Conservation (phyloP, 1,140 invertebrate species). For the Bactericera cockerelli region DNA sequence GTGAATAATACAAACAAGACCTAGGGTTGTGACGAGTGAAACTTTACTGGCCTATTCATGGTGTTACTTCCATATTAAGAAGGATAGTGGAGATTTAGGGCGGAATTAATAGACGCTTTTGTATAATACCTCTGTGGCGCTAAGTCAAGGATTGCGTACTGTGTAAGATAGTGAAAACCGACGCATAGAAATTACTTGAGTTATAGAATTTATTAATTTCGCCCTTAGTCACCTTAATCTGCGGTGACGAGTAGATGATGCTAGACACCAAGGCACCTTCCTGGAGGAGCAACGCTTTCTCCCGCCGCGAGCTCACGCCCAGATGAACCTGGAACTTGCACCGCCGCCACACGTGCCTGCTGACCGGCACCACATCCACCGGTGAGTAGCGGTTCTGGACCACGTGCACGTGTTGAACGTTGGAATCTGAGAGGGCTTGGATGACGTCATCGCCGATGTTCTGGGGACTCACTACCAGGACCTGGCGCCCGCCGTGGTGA, state of each 20-base stretch:
- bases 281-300: constrained; percentile 34
- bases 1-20: no score
- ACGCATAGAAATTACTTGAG: no score
- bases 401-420: constrained; percentile 53
- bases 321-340: constrained; percentile 31
- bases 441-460: constrained; percentile 63
- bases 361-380: constrained; percentile 21
- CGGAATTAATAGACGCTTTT: no score
- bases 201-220: no score
- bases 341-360: constrained; percentile 27
- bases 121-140: no score
- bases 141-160: no score
- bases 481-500: no score
- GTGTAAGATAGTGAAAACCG: no score
- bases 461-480: constrained; percentile 59
- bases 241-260: constrained; percentile 32
- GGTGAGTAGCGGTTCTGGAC: constrained; percentile 46
- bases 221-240: constrained; percentile 31
- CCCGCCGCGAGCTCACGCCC: constrained; percentile 19
- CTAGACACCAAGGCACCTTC: constrained; percentile 33
- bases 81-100: no score
- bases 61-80: no score
- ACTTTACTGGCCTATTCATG: no score
- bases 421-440: constrained; percentile 46
- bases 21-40: no score